A percentile compares a stretch with the other conserved stretches of the same genome.
Evolutionary conservation across 2,113 vertebrate genomes (phyloP).

Genomic region (cattle (Bos taurus)): ARS-UCD2.0 NC_037329.1:38524501-38525000

Average conservation of each 20-base stretch:
- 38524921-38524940: neutral
- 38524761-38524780: neutral
- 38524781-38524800: neutral
- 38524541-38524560: slow-evolving; percentile 19
- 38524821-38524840: neutral
- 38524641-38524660: neutral
- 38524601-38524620: neutral
- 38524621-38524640: neutral
- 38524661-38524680: neutral
- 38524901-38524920: neutral
- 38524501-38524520: neutral
- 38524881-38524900: neutral
- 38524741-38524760: neutral
- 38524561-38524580: neutral
- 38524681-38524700: neutral
- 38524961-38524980: neutral
- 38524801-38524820: neutral
- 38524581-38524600: neutral
- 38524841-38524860: neutral
- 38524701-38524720: neutral
- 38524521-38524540: slow-evolving; percentile 27
- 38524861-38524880: neutral
- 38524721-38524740: neutral
- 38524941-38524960: neutral
- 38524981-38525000: neutral